phyloP scores from a whole-genome alignment of 2,888 invertebrate genomes.

The Willowsia nigromaculata region DNA sequence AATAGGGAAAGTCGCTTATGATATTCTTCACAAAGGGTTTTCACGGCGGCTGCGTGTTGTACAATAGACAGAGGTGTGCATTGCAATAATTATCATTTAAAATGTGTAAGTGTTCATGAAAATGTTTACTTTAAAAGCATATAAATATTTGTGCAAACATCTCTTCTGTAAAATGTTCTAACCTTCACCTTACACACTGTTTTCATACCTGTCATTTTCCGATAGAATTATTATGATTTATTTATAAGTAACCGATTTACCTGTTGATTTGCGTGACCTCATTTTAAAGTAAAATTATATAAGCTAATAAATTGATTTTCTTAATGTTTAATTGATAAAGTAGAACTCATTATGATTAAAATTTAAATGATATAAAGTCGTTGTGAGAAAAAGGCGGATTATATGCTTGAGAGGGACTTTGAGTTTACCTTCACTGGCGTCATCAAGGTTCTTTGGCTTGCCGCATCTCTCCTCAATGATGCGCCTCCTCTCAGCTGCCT shows the following conservation, averaged over 20 bases:
- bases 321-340: background rate
- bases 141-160: too few relatives aligned
- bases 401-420: background rate
- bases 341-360: background rate
- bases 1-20: constrained; percentile 92
- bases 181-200: background rate
- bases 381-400: background rate
- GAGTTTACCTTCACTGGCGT: constrained; percentile 93
- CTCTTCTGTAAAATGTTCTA: too few relatives aligned
- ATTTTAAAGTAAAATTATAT: too few relatives aligned
- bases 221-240: too few relatives aligned
- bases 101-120: constrained; percentile 12
- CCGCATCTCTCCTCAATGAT: constrained; percentile 98
- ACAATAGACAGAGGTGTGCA: background rate
- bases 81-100: background rate
- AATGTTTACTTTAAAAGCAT: background rate
- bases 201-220: background rate
- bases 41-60: constrained; percentile 74
- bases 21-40: constrained; percentile 85
- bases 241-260: background rate
- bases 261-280: too few relatives aligned
- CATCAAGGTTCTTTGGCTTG: constrained; percentile 93
- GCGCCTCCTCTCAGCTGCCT: constrained; percentile 98
- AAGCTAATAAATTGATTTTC: background rate
- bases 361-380: background rate